phyloP scores from a whole-genome alignment of 2,888 invertebrate genomes.

The Auanema sp. region DNA sequence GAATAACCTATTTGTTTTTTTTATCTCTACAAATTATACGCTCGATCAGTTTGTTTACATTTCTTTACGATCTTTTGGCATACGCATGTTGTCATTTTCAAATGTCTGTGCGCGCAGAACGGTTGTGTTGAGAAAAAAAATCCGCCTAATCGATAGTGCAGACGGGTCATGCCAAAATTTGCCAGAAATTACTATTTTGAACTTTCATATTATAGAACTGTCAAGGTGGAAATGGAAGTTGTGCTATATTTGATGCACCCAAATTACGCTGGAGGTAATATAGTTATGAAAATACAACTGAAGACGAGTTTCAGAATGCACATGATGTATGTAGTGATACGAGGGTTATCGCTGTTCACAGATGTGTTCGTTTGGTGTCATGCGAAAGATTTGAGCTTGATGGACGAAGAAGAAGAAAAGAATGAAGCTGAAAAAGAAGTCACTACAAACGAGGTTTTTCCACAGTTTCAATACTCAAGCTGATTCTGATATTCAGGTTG shows the following conservation, averaged over 20 bases:
- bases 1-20: neutral
- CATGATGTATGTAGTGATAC: slow-evolving; percentile 49
- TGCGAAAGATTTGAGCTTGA: slow-evolving; percentile 58
- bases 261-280: slow-evolving; percentile 51
- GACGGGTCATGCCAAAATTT: no score
- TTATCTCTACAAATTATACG: no score
- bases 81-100: no score
- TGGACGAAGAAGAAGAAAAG: slow-evolving; percentile 54
- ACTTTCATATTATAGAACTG: slow-evolving; percentile 46
- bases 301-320: slow-evolving; percentile 50
- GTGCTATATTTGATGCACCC: slow-evolving; percentile 65
- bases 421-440: slow-evolving; percentile 2
- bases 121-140: neutral
- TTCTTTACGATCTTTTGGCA: no score
- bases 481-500: neutral
- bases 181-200: no score
- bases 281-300: neutral
- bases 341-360: slow-evolving; percentile 49
- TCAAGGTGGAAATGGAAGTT: slow-evolving; percentile 58
- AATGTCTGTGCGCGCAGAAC: no score
- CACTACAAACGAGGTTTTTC: neutral
- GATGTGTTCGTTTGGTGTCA: slow-evolving; percentile 61
- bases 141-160: no score
- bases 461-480: neutral
- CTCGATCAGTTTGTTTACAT: no score